These are phyloP conservation scores for Rutpela maculata DNA, from an alignment of 2,888 invertebrate species.

Conservation along the genomic window DNA sequence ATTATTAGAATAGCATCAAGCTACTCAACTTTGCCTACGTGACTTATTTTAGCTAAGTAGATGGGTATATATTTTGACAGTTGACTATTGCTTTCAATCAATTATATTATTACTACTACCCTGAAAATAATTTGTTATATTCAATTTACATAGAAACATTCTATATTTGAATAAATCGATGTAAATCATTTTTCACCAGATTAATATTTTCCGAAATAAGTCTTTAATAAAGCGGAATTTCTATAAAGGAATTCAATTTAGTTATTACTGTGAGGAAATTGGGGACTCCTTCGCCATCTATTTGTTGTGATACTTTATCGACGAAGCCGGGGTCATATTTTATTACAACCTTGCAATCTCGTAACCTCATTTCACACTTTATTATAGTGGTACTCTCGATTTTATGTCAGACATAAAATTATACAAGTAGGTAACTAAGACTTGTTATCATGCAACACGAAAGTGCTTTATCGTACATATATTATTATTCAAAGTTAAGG, in stretches of 20 bases:
- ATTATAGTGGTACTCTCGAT: constrained; percentile 19
- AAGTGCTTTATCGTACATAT: background rate
- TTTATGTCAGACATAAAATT: constrained; percentile 32
- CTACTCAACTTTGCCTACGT: too few relatives aligned
- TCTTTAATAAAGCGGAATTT: constrained; percentile 6
- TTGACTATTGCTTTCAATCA: too few relatives aligned
- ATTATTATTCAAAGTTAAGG: background rate
- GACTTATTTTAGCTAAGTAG: too few relatives aligned
- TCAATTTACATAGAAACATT: too few relatives aligned
- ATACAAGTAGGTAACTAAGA: constrained; percentile 20
- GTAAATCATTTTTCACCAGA: background rate
- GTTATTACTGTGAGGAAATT: constrained; percentile 20
- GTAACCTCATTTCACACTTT: constrained; percentile 27
- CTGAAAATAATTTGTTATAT: too few relatives aligned
- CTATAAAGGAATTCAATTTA: constrained; percentile 25
- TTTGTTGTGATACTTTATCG: constrained; percentile 31
- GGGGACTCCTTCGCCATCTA: constrained; percentile 1
- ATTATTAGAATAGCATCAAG: too few relatives aligned
- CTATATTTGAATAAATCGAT: background rate
- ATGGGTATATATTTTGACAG: too few relatives aligned
- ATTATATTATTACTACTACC: too few relatives aligned
- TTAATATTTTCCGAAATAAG: background rate
- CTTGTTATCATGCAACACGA: background rate
- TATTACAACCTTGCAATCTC: constrained; percentile 25
- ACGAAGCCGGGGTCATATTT: constrained; percentile 18